Evolutionary conservation across 2,797 vertebrate species (phyloP), one percentile per base, ranked within the genome.

Genomic region (Lacerta viridis): DNA sequence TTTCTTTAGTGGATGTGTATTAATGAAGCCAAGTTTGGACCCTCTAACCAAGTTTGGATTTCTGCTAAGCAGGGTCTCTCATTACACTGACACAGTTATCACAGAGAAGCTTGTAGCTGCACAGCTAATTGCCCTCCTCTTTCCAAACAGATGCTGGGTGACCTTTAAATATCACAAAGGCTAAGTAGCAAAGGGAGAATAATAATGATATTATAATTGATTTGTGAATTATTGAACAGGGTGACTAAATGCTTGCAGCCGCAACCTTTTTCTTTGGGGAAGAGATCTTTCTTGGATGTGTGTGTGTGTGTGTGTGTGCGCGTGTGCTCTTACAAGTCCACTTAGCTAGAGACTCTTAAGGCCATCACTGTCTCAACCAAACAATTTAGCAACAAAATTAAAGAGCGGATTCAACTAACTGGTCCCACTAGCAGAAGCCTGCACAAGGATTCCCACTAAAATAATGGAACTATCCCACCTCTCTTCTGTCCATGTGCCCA

Each of bases 131-230:
- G 94, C 87, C 27, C 0, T 72, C 92, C 93, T 96, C 92, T 95
- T 94, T 91, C 93, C 80, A 91, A 94, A 89, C 95, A 94, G 92
- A 23, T 68, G 89, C 93, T 85, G 94, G 88, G 91, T 95, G 96
- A 97, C 96, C 97, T 97, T 97, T 97, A 97, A 96, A 95, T 96
- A 96, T 95, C 90, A 96, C 93, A 94, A 93, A 92, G 93, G 90
- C 91, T 96, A 97, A 96, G 95, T 95, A 94, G 88, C 91, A 95
- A 95, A 93, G 92, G 92, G 88, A 96, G 93, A 96, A 96, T 95
- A 95, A 96, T 95, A 97, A 97, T 95, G 95, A 94, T 96, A 96
- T 96, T 97, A 96, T 97, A 97, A 97, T 97, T 97, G 96, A 97
- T 97, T 96, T 96, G 95, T 97, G 94, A 97, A 97, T 96, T 97